A percentile compares a stretch with the other conserved stretches of the same genome.
Conservation (phyloP, 2,113 vertebrate genomes). For the Sinocyclocheilus grahami region DNA sequence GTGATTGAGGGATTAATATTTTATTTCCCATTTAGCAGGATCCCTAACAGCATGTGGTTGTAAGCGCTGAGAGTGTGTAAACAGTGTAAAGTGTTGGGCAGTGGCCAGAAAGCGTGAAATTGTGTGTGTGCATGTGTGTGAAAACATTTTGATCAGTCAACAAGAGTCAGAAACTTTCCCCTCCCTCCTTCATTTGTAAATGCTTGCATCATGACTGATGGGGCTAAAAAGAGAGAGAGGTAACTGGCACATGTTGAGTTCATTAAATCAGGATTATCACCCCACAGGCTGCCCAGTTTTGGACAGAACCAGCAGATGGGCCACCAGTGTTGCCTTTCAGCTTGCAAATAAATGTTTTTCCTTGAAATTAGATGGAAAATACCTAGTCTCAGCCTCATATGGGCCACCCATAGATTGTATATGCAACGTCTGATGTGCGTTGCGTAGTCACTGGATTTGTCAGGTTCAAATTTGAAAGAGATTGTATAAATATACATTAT, state of each 20-base stretch:
- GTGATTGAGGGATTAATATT: conserved; percentile 74
- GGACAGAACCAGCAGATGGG: conserved; percentile 48
- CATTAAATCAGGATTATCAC: conserved; percentile 79
- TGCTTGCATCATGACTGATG: conserved; percentile 19
- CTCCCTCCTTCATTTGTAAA: conserved; percentile 28
- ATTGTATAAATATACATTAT: neutral
- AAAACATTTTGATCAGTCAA: conserved; percentile 67
- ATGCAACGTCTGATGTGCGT: neutral
- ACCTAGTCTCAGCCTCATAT: neutral
- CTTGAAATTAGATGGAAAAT: neutral
- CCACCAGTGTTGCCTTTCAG: neutral
- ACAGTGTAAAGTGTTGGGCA: conserved; percentile 58
- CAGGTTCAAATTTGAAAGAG: neutral
- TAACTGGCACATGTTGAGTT: conserved; percentile 68
- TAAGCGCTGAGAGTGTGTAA: conserved; percentile 30
- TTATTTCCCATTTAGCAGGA: conserved; percentile 70
- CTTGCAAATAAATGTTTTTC: neutral
- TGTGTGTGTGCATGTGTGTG: conserved; percentile 60
- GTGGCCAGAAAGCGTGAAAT: conserved; percentile 75
- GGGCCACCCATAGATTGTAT: neutral
- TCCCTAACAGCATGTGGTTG: conserved; percentile 61
- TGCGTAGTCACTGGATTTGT: neutral
- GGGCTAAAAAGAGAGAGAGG: conserved; percentile 12
- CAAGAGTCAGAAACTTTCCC: conserved; percentile 67
- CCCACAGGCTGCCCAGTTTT: conserved; percentile 61